Base-by-base conservation (phyloP, 2,888 invertebrate species). In the Romanomermis culicivorax region DNA sequence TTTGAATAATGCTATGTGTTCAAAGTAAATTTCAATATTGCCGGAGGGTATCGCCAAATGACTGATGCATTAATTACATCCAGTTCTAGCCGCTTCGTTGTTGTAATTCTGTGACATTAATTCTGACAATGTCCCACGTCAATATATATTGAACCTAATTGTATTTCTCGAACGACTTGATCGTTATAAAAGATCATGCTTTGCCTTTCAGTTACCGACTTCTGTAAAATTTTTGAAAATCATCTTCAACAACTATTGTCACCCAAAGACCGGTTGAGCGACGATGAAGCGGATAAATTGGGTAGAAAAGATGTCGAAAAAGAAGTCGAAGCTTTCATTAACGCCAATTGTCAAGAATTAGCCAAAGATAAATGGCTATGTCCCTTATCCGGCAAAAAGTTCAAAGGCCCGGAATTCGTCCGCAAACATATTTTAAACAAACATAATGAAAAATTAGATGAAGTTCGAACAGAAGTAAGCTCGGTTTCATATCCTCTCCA, bases 361-460 rank as follows among this genome's bases (percentile, higher is more conserved):
- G 85, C 86, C 0, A 91, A 91, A 69, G 97, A 95, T 69, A 97
- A 97, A 65, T 97, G 95, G 95, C 71, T 97, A 61, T 97, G 97
- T 71, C 97, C 97, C 0, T 74, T 97, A 7, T 93, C 91, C 55
- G 95, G 95, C 1, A 97, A 97, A 71, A 97, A 97, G 70, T 97
- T 97, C 73, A 97, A 95, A 70, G 81, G 95, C 0, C 93, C 95
- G 0, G 95, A 97, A 70, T 97, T 93, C 72, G 91, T 97, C 29
- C 80, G 88, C 58, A 99, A 97, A 69, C 97, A 97, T 70, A 89
- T 97, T 60, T 84, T 87, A 68, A 93, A 93, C 70, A 97, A 97
- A 68, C 95, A 97, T 67, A 81, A 72, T 0, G 95, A 97, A 66
- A 95, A 93, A 73, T 82, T 97, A 47, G 87, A 93, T 42, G 93